Evolutionary conservation across 2,888 invertebrate species (phyloP), one percentile per base, ranked within the genome.

Genomic region (Leistus spinibarbis): DNA sequence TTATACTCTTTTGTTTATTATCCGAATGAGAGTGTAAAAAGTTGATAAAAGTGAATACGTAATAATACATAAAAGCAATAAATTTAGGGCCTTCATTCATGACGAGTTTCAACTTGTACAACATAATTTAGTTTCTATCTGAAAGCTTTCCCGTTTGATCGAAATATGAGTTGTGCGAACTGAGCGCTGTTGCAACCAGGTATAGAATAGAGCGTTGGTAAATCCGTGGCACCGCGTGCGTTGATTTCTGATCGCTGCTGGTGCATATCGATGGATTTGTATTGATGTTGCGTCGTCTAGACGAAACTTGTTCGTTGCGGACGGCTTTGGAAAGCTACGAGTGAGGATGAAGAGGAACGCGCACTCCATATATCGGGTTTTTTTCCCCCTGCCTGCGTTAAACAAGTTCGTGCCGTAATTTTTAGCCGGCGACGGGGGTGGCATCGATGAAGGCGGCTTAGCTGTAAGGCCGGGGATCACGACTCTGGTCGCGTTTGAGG

Each of bases 181-280:
- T 24, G 24, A 4, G 7, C 3, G 7, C 3, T 7, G 7, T 13
- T 40, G 40, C 13, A 40, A 40, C 13, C 40, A 7, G 40, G 2
- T 3, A 5, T 10, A 40, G 40, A 40, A 56, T 9, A 7, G 16
- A 56, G 56, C 57, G 4, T 1, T n/a, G 3, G 10, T 9, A 22
- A 60, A 60, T 60, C 60, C 60, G 3, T 19, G 19, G 60, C 7
- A 22, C 20, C 17, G 60, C 60, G 60, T 60, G 60, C 60, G 13
- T 10, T 16, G 60, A 60, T 60, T 60, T 60, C 19, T 60, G 60
- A 60, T 60, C 60, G 60, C 10, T 19, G 19, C 20, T 17, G 5
- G 60, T 60, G 22, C 19, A 60, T 60, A 60, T 60, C 60, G 60
- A 60, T 20, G 60, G 60, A 16, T 60, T 60, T 60, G 60, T 60